Conservation (phyloP, 1,140 invertebrate genomes). For the Drosophila biarmipes region DNA sequence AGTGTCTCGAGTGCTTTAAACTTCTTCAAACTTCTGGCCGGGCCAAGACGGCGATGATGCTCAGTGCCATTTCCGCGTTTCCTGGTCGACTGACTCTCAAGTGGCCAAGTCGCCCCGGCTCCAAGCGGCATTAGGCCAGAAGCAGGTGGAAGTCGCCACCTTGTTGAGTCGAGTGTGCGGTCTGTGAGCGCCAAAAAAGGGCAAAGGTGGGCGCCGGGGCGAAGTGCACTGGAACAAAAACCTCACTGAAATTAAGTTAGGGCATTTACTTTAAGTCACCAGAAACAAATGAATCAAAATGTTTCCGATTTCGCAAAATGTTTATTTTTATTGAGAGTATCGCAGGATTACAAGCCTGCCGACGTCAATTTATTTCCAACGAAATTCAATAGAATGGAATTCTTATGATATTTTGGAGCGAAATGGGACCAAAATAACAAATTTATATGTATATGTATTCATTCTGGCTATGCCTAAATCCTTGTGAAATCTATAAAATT, state of each 20-base stretch:
- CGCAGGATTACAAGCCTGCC: too few species aligned
- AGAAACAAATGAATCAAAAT: too few species aligned
- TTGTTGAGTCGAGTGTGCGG: slow-evolving; percentile 76
- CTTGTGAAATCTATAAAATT: too few species aligned
- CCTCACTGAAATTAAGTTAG: background rate
- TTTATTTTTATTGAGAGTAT: too few species aligned
- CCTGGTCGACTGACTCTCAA: slow-evolving; percentile 70
- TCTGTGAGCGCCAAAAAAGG: slow-evolving; percentile 54
- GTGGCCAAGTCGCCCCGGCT: slow-evolving; percentile 35
- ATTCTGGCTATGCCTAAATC: too few species aligned
- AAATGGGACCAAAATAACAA: too few species aligned
- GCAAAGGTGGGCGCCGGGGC: slow-evolving; percentile 28
- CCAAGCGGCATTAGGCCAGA: slow-evolving; percentile 24
- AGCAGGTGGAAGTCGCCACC: slow-evolving; percentile 58
- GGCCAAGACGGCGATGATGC: slow-evolving; percentile 36
- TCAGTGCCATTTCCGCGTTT: slow-evolving; percentile 70
- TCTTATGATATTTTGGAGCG: too few species aligned
- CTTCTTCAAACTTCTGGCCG: slow-evolving; percentile 66
- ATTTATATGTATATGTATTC: too few species aligned
- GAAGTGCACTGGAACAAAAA: slow-evolving; percentile 1
- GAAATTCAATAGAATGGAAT: too few species aligned
- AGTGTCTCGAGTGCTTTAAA: slow-evolving; percentile 78
- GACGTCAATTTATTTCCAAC: too few species aligned
- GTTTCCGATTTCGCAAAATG: too few species aligned
- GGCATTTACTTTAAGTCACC: too few species aligned